Percentiles rank a stretch among this genome's conserved stretches.
phyloP scores from a whole-genome alignment of 2,797 vertebrate species.

The Gymnoscopelus microlampas region DNA sequence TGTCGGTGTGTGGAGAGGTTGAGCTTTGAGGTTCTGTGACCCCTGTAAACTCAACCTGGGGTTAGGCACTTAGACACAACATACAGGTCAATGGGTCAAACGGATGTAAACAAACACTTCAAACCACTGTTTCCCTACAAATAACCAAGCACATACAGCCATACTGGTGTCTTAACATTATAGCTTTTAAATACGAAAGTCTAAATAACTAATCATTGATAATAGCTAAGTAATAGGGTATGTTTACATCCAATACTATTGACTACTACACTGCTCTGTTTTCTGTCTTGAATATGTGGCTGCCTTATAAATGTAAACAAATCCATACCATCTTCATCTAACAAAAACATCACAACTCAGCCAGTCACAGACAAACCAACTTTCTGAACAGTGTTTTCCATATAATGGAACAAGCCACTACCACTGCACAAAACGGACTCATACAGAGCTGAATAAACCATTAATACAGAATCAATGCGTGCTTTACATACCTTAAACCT shows the following conservation, averaged over 20 bases:
- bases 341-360: not conserved
- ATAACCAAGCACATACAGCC: too few species aligned
- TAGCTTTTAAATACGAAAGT: not conserved
- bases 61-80: constrained; percentile 42
- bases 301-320: not conserved
- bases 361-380: constrained; percentile 1
- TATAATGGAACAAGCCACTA: not conserved
- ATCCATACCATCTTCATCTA: not conserved
- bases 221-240: not conserved
- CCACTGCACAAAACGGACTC: not conserved
- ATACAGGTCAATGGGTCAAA: constrained; percentile 66
- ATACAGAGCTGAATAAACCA: not conserved
- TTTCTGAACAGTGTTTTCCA: constrained; percentile 29
- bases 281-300: not conserved
- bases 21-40: constrained; percentile 20
- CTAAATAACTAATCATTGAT: not conserved
- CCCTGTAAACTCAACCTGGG: constrained; percentile 25
- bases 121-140: not conserved
- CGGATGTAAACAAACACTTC: constrained; percentile 37
- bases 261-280: not conserved
- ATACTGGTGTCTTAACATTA: not conserved
- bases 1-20: not conserved
- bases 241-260: not conserved
- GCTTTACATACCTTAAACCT: constrained; percentile 73
- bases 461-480: not conserved